phyloP scores from a whole-genome alignment of 2,113 vertebrate genomes.

The Coptodon bakossiorum region DNA sequence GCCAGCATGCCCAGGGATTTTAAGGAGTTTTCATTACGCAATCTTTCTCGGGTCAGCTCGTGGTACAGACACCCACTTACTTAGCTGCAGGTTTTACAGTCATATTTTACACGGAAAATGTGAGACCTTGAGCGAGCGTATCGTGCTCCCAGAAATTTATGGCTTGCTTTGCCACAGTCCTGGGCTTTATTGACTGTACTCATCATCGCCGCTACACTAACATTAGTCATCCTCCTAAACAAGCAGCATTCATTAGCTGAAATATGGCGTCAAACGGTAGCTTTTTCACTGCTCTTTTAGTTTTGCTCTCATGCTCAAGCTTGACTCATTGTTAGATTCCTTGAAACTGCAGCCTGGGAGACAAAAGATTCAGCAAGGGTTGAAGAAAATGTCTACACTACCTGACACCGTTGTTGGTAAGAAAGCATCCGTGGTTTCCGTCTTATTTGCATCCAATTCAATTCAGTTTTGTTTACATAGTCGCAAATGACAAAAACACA shows the following conservation, averaged over 20 bases:
- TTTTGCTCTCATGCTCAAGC: neutral
- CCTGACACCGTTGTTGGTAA: neutral
- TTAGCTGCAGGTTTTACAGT: neutral
- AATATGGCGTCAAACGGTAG: neutral
- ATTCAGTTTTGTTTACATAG: neutral
- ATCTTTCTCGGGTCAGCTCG: neutral
- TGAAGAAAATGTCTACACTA: neutral
- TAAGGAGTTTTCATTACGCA: neutral
- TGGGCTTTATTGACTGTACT: neutral
- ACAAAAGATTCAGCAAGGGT: neutral
- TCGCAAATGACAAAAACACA: neutral
- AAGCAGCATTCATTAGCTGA: neutral
- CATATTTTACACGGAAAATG: neutral
- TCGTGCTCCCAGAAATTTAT: neutral
- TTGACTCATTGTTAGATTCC: neutral
- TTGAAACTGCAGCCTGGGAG: neutral
- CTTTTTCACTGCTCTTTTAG: neutral
- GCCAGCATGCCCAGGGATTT: neutral
- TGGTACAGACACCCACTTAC: neutral
- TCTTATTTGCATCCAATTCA: neutral
- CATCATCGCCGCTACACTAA: neutral
- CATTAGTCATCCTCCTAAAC: neutral
- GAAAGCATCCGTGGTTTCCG: neutral
- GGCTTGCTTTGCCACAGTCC: neutral
- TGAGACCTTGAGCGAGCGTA: neutral